A percentile compares a stretch with the other conserved stretches of the same genome.
Evolutionary conservation across 2,888 invertebrate genomes (phyloP).

Genomic region (Galerucella calmariensis): DNA sequence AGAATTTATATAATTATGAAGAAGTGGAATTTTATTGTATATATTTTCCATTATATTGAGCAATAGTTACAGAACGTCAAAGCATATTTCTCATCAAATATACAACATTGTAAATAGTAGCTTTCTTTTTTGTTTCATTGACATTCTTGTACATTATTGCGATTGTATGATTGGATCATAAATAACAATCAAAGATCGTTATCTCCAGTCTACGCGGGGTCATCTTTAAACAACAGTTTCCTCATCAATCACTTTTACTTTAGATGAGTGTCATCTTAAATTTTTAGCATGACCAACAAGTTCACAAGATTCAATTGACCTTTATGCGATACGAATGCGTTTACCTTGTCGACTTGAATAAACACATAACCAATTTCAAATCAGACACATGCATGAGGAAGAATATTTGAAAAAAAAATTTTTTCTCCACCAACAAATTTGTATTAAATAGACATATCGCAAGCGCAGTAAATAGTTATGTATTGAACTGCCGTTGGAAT

Average conservation of each 20-base stretch:
- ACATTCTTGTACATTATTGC: neutral
- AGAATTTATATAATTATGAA: no score
- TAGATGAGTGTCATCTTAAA: constrained; percentile 9
- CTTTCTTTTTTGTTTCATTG: neutral
- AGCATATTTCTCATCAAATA: neutral
- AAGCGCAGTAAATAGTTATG: no score
- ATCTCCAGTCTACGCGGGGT: constrained; percentile 7
- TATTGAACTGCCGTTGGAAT: no score
- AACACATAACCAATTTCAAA: no score
- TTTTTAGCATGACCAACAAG: constrained; percentile 1
- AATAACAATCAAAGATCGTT: constrained; percentile 11
- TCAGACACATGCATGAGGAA: no score
- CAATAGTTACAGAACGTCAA: neutral
- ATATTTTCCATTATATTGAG: neutral
- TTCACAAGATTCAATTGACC: constrained; percentile 5
- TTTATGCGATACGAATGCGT: neutral
- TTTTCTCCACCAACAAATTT: no score
- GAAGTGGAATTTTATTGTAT: no score
- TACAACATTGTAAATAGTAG: neutral
- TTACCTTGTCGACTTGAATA: neutral
- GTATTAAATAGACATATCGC: no score
- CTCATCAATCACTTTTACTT: constrained; percentile 17
- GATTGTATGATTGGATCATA: constrained; percentile 5
- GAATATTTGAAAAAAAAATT: no score
- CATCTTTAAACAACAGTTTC: neutral